phyloP scores from a whole-genome alignment of 1,140 invertebrate species.

The Dendrolimus punctatus region DNA sequence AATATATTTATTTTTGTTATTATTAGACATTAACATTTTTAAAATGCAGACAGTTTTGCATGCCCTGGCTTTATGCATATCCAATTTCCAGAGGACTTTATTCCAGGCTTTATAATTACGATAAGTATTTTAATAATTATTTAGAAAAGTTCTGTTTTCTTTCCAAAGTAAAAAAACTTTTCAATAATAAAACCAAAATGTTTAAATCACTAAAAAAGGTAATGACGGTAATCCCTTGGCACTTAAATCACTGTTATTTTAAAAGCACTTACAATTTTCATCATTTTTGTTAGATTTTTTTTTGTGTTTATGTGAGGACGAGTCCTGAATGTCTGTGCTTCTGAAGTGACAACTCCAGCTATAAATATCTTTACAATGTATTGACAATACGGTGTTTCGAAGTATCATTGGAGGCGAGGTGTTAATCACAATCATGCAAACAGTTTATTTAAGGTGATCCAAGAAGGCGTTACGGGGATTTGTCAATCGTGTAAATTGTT shows the following conservation, averaged over 20 bases:
- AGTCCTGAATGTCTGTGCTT: conserved; percentile 45
- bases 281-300: conserved; percentile 31
- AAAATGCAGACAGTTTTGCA: too few species aligned
- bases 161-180: too few species aligned
- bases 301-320: conserved; percentile 29
- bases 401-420: conserved; percentile 57
- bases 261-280: conserved; percentile 56
- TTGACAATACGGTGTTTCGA: conserved; percentile 57
- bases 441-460: conserved; percentile 63
- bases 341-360: conserved; percentile 29
- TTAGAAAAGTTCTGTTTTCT: too few species aligned
- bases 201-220: background rate
- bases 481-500: conserved; percentile 64
- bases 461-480: conserved; percentile 54
- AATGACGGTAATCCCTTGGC: background rate
- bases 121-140: too few species aligned
- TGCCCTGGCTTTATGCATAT: too few species aligned
- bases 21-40: too few species aligned
- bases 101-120: too few species aligned
- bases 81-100: too few species aligned
- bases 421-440: conserved; percentile 65
- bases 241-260: background rate
- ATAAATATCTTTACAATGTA: conserved; percentile 56
- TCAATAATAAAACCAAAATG: too few species aligned
- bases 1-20: too few species aligned